Evolutionary conservation across 2,888 invertebrate species (phyloP), one percentile per base, ranked within the genome.

Genomic region (Rambutsinella grinnellia): DNA sequence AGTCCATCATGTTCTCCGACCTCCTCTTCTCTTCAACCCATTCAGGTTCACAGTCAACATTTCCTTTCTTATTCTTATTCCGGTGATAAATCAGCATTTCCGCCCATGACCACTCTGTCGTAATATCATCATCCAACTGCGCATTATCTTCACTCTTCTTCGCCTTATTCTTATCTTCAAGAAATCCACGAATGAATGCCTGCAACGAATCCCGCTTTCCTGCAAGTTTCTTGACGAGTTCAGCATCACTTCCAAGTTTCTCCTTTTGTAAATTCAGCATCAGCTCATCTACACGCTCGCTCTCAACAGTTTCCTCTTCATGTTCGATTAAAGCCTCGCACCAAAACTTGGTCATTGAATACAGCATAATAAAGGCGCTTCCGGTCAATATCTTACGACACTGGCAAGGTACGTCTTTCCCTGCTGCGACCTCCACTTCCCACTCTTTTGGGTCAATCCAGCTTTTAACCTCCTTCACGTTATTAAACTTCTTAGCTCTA

Each of bases 401-500:
- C 49, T 78, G 78, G 26, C 78, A 78, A 2, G 44, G 56, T 1
- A 61, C 17, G 0, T 27, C 17, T 28, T 49, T 36, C 0, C 26
- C 1, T n/a, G 15, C 23, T 5, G 10, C 27, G 5, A n/a, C 2
- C 13, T n/a, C 57, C 51, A 49, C 36, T 65, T 78, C 78, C 63
- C 74, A 78, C n/a, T 74, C 60, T 6, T 17, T 8, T 2, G 78
- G 74, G 19, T 51, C 58, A n/a, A 78, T 68, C 78, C 78, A 78
- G 46, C 68, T 68, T 1, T 36, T 23, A 17, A 58, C 47, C 3
- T 26, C n/a, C 8, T 27, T 28, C n/a, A 53, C 46, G 10, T 60
- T 58, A 36, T 53, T 65, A 19, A 49, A 65, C 6, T 13, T 13
- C n/a, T 60, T 60, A 0, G 53, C 36, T 36, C 66, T 51, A 5